A percentile compares a stretch with the other conserved stretches of the same genome.
phyloP scores from a whole-genome alignment of 2,797 vertebrate genomes.

The Amblyopsis hoosieri region DNA sequence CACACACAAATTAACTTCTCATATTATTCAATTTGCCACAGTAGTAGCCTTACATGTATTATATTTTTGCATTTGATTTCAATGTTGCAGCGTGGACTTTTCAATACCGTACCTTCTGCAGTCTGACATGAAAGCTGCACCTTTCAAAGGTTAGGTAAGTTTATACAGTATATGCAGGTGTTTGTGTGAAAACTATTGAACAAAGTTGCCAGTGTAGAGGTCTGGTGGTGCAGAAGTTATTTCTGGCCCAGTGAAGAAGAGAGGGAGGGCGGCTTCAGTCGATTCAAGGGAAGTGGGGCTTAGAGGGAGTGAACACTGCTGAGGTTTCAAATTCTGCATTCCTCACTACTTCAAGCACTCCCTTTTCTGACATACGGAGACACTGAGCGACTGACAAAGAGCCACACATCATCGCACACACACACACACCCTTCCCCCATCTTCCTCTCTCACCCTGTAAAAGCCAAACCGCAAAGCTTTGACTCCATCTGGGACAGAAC shows the following conservation, averaged over 20 bases:
- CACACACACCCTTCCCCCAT: constrained; percentile 38
- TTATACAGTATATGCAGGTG: constrained; percentile 1
- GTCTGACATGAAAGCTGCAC: constrained; percentile 36
- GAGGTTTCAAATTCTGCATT: constrained; percentile 67
- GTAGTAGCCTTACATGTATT: no score
- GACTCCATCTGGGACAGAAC: constrained; percentile 43
- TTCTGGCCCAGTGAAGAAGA: constrained; percentile 59
- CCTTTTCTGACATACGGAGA: constrained; percentile 45
- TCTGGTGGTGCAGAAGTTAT: constrained; percentile 56
- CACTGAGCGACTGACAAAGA: constrained; percentile 28
- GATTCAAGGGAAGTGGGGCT: constrained; percentile 62
- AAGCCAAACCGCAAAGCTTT: constrained; percentile 53
- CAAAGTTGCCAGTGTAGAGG: constrained; percentile 50
- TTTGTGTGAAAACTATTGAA: constrained; percentile 40
- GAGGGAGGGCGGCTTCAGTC: constrained; percentile 46
- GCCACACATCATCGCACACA: constrained; percentile 5
- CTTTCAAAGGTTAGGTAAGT: constrained; percentile 37
- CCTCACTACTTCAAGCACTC: constrained; percentile 64
- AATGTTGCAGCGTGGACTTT: constrained; percentile 10
- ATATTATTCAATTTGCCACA: no score
- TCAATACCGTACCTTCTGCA: constrained; percentile 23
- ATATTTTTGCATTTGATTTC: background rate
- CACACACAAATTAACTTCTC: no score
- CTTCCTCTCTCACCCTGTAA: constrained; percentile 37
- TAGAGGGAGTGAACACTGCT: constrained; percentile 50